Base-by-base conservation (phyloP, 1,140 invertebrate species). In the Chlorops oryzae region DNA sequence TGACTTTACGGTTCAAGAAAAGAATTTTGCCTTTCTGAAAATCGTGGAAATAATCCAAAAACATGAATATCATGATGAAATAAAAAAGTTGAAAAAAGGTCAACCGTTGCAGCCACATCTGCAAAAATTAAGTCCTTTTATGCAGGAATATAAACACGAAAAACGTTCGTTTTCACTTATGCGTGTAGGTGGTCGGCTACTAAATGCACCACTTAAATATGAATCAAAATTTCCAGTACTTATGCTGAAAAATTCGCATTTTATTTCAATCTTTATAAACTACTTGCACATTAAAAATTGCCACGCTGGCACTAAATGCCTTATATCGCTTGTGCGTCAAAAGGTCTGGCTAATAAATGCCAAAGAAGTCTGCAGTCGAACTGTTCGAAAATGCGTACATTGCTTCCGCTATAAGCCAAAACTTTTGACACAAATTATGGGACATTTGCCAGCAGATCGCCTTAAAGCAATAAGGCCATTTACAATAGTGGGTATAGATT, bases 341-440 rank as follows among this genome's bases (percentile, higher is more conserved):
- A 10, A 35, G 12, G 59, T 57, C n/a, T 71, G 68, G 69, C 51
- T 59, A 50, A 43, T 52, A 3, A n/a, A n/a, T n/a, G n/a, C n/a
- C n/a, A n/a, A n/a, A n/a, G n/a, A n/a, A n/a, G n/a, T n/a, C n/a
- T n/a, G n/a, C n/a, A 51, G 52, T 48, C 47, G 50, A 15, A 35
- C 54, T 43, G 52, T 61, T 17, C 38, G 50, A 2, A 59, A 44
- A 18, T 75, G 73, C 50, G 49, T 73, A 7, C 54, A 13, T 12
- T 75, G 74, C 55, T 55, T 37, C 42, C 32, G 57, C 17, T 48
- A 46, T 6, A 58, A 57, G 28, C 58, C 65, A 20, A 46, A 52
- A 41, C 20, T 50, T 6, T 17, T 52, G 9, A 53, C 61, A 5
- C 50, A 55, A 13, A 49, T 62, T 7, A 74, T 74, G 70, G 67